Percentiles rank a stretch among this genome's conserved stretches.
Evolutionary conservation across 2,888 invertebrate species (phyloP).

Genomic region (Ctenicera cuprea): DNA sequence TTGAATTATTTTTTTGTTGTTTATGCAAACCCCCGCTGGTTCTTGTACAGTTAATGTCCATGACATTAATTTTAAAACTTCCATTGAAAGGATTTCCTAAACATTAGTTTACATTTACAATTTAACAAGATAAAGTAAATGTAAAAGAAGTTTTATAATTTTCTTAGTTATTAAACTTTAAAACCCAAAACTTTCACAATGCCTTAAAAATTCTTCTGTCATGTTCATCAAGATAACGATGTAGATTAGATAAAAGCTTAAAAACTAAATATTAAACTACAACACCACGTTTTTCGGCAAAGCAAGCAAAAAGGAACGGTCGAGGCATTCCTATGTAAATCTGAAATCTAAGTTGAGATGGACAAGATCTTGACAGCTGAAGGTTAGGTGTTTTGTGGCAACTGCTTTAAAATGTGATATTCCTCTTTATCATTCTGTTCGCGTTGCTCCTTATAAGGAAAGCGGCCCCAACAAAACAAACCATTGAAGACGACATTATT

Average conservation of each 20-base stretch:
- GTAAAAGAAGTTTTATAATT: too few species aligned
- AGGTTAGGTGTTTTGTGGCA: slow-evolving; percentile 26
- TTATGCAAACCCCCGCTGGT: slow-evolving; percentile 19
- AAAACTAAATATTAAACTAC: neutral
- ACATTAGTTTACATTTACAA: too few species aligned
- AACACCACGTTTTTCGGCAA: slow-evolving; percentile 11
- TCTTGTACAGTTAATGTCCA: neutral
- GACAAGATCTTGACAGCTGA: slow-evolving; percentile 27
- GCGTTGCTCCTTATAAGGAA: slow-evolving; percentile 37
- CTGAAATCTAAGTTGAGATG: slow-evolving; percentile 12
- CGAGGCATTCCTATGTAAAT: slow-evolving; percentile 27
- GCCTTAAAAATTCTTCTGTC: too few species aligned
- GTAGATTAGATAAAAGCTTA: neutral
- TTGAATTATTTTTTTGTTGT: slow-evolving; percentile 12
- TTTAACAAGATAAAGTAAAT: too few species aligned
- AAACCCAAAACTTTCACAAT: too few species aligned
- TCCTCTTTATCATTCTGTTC: slow-evolving; percentile 30
- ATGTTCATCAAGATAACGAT: neutral
- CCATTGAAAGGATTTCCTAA: too few species aligned
- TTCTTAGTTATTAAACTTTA: too few species aligned
- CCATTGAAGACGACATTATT: slow-evolving; percentile 38
- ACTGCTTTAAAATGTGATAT: slow-evolving; percentile 26
- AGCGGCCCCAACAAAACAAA: slow-evolving; percentile 36
- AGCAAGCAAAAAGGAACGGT: slow-evolving; percentile 4
- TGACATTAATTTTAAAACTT: too few species aligned